Percentiles rank a stretch among this genome's conserved stretches.
phyloP scores from a whole-genome alignment of 1,140 invertebrate genomes.

The Apis laboriosa region DNA sequence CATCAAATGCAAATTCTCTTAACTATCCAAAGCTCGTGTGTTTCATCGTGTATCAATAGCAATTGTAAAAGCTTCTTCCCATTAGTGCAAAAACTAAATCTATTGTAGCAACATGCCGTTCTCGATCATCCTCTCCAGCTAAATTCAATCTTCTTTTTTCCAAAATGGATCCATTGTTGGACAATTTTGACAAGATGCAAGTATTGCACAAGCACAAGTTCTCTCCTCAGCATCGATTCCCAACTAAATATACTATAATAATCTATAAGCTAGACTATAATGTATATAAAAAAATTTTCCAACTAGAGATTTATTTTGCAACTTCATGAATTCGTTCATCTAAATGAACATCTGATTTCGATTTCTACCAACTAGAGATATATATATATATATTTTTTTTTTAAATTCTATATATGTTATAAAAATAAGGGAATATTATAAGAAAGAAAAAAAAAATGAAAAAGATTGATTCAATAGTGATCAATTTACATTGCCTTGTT shows the following conservation, averaged over 20 bases:
- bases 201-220: slow-evolving; percentile 31
- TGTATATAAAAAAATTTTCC: neutral
- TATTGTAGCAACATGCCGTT: slow-evolving; percentile 21
- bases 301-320: neutral
- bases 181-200: slow-evolving; percentile 3
- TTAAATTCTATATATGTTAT: no score
- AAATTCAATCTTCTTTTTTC: neutral
- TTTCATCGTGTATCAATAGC: neutral
- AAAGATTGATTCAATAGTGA: slow-evolving; percentile 53
- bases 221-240: neutral
- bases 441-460: neutral
- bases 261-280: neutral
- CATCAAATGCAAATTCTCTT: neutral
- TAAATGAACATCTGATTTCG: neutral
- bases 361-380: neutral
- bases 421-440: no score
- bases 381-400: no score
- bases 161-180: neutral
- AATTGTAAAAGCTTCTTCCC: neutral
- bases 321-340: neutral
- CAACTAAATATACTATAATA: neutral
- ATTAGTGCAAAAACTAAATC: slow-evolving; percentile 21
- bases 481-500: slow-evolving; percentile 91
- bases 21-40: neutral
- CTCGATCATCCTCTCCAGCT: neutral